Evolutionary conservation across 2,113 vertebrate species (phyloP).

Genomic region (Pluvianellus socialis): DNA sequence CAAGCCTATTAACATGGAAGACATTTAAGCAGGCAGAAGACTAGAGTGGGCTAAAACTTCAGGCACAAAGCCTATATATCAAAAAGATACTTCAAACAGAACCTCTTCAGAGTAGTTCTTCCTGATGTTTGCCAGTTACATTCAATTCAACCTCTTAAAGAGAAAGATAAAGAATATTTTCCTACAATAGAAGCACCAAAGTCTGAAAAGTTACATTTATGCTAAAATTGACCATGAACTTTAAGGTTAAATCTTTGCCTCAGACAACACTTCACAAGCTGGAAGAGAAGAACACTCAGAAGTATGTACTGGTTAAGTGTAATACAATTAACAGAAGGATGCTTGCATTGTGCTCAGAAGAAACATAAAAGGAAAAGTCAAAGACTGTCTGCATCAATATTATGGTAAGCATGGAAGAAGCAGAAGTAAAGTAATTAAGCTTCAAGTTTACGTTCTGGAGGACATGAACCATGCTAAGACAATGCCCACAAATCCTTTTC

Average conservation of each 20-base stretch:
- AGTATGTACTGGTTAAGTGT: background rate
- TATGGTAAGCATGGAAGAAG: background rate
- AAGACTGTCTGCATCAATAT: background rate
- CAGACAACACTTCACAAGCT: background rate
- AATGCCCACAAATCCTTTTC: slow-evolving; percentile 31
- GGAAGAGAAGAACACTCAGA: background rate
- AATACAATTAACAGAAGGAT: background rate
- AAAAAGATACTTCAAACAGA: background rate
- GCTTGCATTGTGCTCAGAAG: background rate
- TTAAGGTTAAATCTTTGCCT: background rate
- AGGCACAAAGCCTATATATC: background rate
- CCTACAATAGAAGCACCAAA: background rate
- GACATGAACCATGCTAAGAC: slow-evolving; percentile 34
- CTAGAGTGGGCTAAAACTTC: background rate
- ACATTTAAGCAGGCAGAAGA: background rate
- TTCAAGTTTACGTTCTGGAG: slow-evolving; percentile 34
- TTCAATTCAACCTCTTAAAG: background rate
- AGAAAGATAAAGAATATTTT: background rate
- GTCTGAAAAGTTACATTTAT: background rate
- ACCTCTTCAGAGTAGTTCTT: background rate
- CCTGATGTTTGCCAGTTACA: background rate
- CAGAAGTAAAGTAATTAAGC: slow-evolving; percentile 50
- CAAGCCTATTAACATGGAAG: background rate
- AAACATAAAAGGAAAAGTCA: background rate
- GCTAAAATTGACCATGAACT: background rate